These are phyloP conservation scores for Protosalanx chinensis DNA, from an alignment of 2,797 vertebrate species.

Conservation along the genomic window DNA sequence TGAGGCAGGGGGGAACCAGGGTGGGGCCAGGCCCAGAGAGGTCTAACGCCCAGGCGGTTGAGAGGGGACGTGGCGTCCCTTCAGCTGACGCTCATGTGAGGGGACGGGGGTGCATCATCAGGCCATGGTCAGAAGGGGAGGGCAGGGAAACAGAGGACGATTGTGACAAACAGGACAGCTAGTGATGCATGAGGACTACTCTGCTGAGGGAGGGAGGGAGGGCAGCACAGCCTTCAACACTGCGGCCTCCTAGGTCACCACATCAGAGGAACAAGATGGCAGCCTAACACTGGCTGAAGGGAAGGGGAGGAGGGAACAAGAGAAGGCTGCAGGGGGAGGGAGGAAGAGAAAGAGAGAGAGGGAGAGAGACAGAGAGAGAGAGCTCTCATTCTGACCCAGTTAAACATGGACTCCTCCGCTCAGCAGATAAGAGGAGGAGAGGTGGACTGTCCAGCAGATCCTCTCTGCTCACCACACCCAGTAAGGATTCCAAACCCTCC, in stretches of 20 bases:
- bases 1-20: neutral
- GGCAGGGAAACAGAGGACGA: neutral
- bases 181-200: neutral
- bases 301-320: neutral
- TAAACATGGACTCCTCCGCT: neutral
- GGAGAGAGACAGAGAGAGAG: slow-evolving; percentile 12
- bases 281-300: neutral
- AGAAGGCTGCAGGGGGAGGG: neutral
- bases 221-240: no score
- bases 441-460: neutral
- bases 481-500: neutral
- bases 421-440: slow-evolving; percentile 21
- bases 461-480: neutral
- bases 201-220: neutral
- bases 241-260: no score
- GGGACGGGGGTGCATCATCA: slow-evolving; percentile 2
- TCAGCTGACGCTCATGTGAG: no score
- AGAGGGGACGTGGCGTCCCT: no score
- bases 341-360: neutral
- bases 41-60: no score
- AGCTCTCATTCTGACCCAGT: slow-evolving; percentile 1
- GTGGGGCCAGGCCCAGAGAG: no score
- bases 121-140: no score
- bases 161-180: slow-evolving; percentile 27
- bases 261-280: no score